Base-by-base conservation (phyloP, 2,113 vertebrate genomes). In the Bubo blakistoni region DNA sequence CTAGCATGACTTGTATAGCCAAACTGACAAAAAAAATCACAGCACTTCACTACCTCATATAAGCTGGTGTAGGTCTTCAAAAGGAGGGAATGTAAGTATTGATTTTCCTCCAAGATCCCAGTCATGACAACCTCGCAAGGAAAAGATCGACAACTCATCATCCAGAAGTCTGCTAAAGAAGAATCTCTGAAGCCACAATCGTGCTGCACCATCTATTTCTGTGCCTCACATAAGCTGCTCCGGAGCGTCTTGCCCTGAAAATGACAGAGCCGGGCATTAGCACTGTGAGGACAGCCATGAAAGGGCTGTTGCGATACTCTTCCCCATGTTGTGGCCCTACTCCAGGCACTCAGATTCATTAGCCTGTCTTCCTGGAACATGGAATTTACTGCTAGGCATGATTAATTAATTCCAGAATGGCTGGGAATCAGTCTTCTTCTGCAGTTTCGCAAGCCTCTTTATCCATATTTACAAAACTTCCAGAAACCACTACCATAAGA, bases 261-360 rank as follows among this genome's bases (percentile, higher is more conserved):
- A 71, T 6, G 30, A 44, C 6, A 24, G 55, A 58, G 84, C 54
- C n/a, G 0, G 0, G 54, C 38, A 49, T 16, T 6, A 54, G 61
- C 0, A 0, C 57, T 7, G 18, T 2, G 3, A 86, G 44, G 26
- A 67, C 61, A 46, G 70, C 6, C 6, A 26, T 1, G 0, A 63
- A 90, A 90, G 29, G 27, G n/a, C 11, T 72, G 38, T 38, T n/a
- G 40, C 57, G 40, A 32, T 36, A 44, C 44, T 71, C 29, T 21
- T 88, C 18, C 42, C 77, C 16, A 17, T 34, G 49, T 20, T 57
- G 36, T 16, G 47, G 36, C 38, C 62, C 52, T 61, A 2, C 22
- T 65, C 30, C 36, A 84, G 25, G 54, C 46, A 62, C 32, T 66
- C 22, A 7, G 52, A 46, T 22, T 51, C 16, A 63, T 7, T 7